These are phyloP conservation scores for Torymus texanus DNA, from an alignment of 2,888 invertebrate genomes.

Conservation along the genomic window DNA sequence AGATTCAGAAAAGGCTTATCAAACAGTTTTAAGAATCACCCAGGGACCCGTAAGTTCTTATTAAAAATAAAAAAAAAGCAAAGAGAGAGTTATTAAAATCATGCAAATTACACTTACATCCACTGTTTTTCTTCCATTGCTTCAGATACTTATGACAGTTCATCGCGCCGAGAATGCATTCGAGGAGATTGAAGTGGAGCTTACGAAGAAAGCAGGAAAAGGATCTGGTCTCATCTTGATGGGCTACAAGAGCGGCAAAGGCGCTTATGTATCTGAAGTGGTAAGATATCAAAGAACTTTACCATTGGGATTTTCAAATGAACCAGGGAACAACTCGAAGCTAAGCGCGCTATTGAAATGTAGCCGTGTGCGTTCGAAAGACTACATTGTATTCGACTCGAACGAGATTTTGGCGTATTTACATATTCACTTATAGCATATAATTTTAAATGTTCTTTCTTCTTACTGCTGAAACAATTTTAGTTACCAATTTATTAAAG, in stretches of 20 bases:
- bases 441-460: no score
- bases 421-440: no score
- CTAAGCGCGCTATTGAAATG: no score
- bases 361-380: no score
- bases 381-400: no score
- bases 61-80: background rate
- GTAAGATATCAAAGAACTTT: slow-evolving; percentile 77
- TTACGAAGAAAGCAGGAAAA: slow-evolving; percentile 91
- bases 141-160: slow-evolving; percentile 88
- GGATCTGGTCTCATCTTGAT: slow-evolving; percentile 92
- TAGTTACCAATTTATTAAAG: no score
- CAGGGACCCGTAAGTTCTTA: slow-evolving; percentile 80
- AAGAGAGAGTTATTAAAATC: no score
- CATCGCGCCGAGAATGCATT: slow-evolving; percentile 79
- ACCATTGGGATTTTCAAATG: no score
- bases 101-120: no score
- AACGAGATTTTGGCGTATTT: no score
- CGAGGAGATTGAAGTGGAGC: slow-evolving; percentile 83
- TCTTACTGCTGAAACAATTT: no score
- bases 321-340: no score
- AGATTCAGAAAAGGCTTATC: slow-evolving; percentile 88
- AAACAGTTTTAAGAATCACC: slow-evolving; percentile 89
- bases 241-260: slow-evolving; percentile 84
- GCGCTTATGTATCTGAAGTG: slow-evolving; percentile 94
- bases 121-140: background rate